Conservation (phyloP, 2,888 invertebrate genomes). For the Melieria crassipennis region DNA sequence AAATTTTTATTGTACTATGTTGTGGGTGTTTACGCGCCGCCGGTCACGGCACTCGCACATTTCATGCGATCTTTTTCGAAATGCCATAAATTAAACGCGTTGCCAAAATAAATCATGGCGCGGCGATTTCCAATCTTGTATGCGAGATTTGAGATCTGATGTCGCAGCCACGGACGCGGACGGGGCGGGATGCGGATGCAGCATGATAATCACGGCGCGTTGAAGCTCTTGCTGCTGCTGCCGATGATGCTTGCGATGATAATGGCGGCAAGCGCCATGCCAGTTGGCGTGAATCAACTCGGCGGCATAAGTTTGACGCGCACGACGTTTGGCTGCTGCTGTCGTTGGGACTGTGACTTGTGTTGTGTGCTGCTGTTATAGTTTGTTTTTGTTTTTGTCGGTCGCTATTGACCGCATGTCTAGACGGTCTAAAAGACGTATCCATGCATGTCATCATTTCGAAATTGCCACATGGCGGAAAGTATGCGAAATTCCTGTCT, state of each 20-base stretch:
- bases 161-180: slow-evolving; percentile 12
- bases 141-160: not conserved
- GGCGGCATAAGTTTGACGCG: slow-evolving; percentile 3
- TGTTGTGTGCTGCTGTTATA: not conserved
- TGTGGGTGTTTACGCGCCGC: too few relatives aligned
- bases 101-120: slow-evolving; percentile 28
- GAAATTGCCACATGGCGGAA: slow-evolving; percentile 34
- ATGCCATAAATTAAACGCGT: slow-evolving; percentile 21
- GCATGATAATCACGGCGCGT: not conserved
- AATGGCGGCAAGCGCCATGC: not conserved
- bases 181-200: not conserved
- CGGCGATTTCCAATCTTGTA: slow-evolving; percentile 22
- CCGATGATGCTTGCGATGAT: slow-evolving; percentile 4
- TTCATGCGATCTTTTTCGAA: not conserved
- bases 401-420: slow-evolving; percentile 34
- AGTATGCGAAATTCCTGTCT: slow-evolving; percentile 28
- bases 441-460: slow-evolving; percentile 19
- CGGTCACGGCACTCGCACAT: too few relatives aligned
- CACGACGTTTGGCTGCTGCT: not conserved
- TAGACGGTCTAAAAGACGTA: slow-evolving; percentile 30
- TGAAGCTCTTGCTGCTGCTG: slow-evolving; percentile 2
- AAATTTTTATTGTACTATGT: too few relatives aligned
- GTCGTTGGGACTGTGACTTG: not conserved
- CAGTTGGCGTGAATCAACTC: slow-evolving; percentile 32
- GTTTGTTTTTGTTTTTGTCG: slow-evolving; percentile 2